Evolutionary conservation across 2,113 vertebrate genomes (phyloP), one percentile per base, ranked within the genome.

Genomic region (Diglossa brunneiventris): DNA sequence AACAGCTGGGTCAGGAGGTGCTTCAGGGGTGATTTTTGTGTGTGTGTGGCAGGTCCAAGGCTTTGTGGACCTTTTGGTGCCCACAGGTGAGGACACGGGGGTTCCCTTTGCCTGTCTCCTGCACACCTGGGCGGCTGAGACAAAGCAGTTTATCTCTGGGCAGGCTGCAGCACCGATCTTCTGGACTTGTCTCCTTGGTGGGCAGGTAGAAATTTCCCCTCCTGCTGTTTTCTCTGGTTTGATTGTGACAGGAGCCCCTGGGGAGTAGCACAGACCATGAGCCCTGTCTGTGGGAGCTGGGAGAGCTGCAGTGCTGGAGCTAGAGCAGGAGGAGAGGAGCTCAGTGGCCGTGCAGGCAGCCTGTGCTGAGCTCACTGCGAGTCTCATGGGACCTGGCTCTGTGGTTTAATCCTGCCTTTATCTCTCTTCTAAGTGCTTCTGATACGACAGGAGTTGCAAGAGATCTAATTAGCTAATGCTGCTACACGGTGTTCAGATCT

Each of bases 381-480:
- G 16, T 82, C 90, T 75, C 85, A 0, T 0, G 61, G 37, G 85
- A 70, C 47, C 68, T 37, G 35, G 18, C 28, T 78, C 52, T 50
- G 59, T 18, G 64, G 10, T 75, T 94, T 92, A 90, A 83, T 53
- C 77, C 64, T 46, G 26, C 67, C 53, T 91, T 93, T 89, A 78
- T 72, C 52, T 90, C 44, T 61, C 72, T 67, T 85, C 85, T 76
- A 7, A 94, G 69, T 64, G 58, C 52, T 68, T 78, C 73, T 89
- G 83, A 68, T 94, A 41, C 64, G 68, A 44, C 0, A 56, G 76
- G 35, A 78, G 79, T 50, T 90, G 83, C 62, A 88, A 83, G 76
- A 49, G 80, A 96, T 92, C 80, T 72, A 79, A 96, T 96, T 95
- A 95, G 77, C 69, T 89, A 68, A 72, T 81, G 68, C 69, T 94